phyloP scores from a whole-genome alignment of 1,140 invertebrate species.

The Diachasmimorpha longicaudata region DNA sequence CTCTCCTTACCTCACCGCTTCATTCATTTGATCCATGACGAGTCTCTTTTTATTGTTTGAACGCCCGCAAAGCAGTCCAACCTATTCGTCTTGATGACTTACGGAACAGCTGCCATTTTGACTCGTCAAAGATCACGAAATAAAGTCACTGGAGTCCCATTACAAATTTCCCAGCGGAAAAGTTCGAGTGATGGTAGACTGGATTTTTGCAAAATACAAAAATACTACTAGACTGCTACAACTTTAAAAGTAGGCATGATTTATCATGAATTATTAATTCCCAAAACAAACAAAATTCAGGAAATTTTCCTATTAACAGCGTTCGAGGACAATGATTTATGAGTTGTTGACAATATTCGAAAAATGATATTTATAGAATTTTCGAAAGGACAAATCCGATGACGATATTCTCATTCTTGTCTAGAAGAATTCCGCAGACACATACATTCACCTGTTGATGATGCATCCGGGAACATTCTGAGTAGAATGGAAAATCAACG shows the following conservation, averaged over 20 bases:
- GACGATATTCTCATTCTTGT: background rate
- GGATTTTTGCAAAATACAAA: too few relatives aligned
- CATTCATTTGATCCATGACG: background rate
- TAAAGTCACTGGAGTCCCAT: too few relatives aligned
- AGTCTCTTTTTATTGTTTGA: background rate
- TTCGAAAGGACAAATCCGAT: background rate
- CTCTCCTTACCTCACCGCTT: background rate
- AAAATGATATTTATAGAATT: background rate
- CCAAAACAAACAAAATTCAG: background rate
- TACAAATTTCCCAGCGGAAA: too few relatives aligned
- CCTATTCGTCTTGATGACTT: too few relatives aligned
- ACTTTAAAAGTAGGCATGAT: too few relatives aligned
- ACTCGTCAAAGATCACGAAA: too few relatives aligned
- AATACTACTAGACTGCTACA: too few relatives aligned
- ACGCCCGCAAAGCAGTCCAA: background rate
- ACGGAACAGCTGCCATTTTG: too few relatives aligned
- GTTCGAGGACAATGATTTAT: background rate
- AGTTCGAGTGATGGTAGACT: too few relatives aligned
- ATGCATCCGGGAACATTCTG: background rate
- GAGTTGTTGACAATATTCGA: background rate
- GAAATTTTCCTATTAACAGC: too few relatives aligned
- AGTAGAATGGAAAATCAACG: constrained; percentile 1
- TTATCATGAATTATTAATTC: background rate
- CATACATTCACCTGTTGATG: background rate
- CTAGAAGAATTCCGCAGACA: background rate